Base-by-base conservation (phyloP, 2,888 invertebrate genomes). In the Cartodere bifasciata region DNA sequence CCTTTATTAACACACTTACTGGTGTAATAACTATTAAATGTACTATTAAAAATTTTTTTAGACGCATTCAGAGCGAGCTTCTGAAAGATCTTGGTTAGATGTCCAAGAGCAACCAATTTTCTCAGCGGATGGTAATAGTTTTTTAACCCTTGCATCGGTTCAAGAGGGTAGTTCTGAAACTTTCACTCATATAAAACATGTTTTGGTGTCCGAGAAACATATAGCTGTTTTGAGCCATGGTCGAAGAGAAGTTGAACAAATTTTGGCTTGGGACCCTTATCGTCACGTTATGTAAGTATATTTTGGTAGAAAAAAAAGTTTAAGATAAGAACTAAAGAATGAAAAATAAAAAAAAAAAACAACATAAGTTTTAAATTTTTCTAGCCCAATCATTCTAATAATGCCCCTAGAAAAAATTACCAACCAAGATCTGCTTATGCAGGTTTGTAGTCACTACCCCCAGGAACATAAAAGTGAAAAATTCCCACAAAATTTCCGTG, bases 171-270 rank as follows among this genome's bases (percentile, higher is more conserved):
- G 75, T 24, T 75, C 77, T 38, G 85, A 86, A 55, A 77, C 81
- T 55, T 87, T 77, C 62, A 86, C 85, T 23, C 87, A 87, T 67
- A 85, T 87, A 58, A 86, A 86, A 52, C 85, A 86, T 56, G 74
- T 86, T 41, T 84, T 83, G 38, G 73, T 85, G 40, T 69, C 79
- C 34, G 77, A 84, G 47, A 82, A 84, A 55, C 71, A 84, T 47
- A 82, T 85, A 52, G 80, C 85, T 5, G 85, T 86, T 27, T 68
- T 87, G 41, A 85, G 85, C 29, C 86, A 87, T 51, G 87, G 87
- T 16, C 73, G 76, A 48, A 84, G 85, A 56, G 86, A 87, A 65
- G 87, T 86, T 45, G 66, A 72, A 40, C 70, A 75, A 55, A 85
- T 88, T 51, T 66, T 86, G 41, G 77, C 80, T 24, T 87, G 87